Evolutionary conservation across 2,113 vertebrate genomes (phyloP).

Genomic region (Psilopogon haemacephalus): DNA sequence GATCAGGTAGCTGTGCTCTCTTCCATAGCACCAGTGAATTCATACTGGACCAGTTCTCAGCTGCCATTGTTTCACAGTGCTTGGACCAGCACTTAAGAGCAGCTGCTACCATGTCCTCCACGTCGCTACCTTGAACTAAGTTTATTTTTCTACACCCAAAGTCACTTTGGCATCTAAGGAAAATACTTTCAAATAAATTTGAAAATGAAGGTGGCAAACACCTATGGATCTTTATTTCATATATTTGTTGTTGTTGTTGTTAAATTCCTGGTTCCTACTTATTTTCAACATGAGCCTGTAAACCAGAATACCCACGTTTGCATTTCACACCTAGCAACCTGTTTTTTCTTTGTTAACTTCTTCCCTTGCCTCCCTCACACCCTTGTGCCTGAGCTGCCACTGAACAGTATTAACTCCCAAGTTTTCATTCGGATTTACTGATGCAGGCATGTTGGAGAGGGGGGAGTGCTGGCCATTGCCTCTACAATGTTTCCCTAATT

Average conservation of each 20-base stretch:
- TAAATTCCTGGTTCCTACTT: not conserved
- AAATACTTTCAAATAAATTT: not conserved
- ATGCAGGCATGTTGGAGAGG: conserved; percentile 23
- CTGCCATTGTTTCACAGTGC: not conserved
- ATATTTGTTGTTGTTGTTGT: not conserved
- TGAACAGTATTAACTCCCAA: conserved; percentile 52
- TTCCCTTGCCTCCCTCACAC: not conserved
- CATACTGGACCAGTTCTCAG: not conserved
- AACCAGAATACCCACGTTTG: not conserved
- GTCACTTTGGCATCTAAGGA: not conserved
- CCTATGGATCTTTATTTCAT: not conserved
- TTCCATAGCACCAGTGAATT: not conserved
- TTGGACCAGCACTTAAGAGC: not conserved
- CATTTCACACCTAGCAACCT: conserved; percentile 21
- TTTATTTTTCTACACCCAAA: not conserved
- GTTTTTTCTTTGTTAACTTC: conserved; percentile 20
- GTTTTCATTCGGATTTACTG: conserved; percentile 68
- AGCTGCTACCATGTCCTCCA: not conserved
- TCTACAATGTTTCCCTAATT: conserved; percentile 76
- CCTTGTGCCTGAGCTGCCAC: conserved; percentile 35
- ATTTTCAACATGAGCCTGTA: not conserved
- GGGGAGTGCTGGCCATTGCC: conserved; percentile 60
- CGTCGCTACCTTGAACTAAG: not conserved
- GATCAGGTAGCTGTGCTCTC: not conserved
- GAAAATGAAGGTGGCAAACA: not conserved